Conservation (phyloP, 2,113 vertebrate genomes). For the Merops nubicus region DNA sequence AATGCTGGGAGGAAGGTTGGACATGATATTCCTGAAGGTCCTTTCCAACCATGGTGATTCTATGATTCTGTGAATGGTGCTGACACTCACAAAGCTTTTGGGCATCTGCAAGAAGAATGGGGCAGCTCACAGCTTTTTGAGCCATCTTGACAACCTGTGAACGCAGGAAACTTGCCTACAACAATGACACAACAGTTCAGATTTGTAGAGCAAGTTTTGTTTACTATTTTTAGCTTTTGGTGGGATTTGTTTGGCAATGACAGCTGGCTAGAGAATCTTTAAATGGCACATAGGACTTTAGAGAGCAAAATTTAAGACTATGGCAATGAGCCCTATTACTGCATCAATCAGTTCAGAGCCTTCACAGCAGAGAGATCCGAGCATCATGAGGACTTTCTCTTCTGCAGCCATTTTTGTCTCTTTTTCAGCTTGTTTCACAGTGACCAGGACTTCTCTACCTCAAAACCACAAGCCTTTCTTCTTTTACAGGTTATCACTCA, state of each 20-base stretch:
- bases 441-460: neutral
- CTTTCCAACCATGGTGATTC: too few species aligned
- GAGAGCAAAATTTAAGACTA: neutral
- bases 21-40: too few species aligned
- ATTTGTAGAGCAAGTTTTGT: neutral
- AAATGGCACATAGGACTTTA: neutral
- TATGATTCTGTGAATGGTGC: too few species aligned
- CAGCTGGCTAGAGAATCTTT: neutral
- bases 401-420: neutral
- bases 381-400: neutral
- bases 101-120: neutral
- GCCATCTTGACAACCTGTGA: neutral
- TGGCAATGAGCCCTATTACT: neutral
- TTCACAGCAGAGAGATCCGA: neutral
- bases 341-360: neutral
- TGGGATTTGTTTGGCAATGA: neutral
- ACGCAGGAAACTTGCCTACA: neutral
- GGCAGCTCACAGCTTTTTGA: neutral
- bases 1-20: too few species aligned
- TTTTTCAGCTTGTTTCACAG: neutral
- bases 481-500: neutral
- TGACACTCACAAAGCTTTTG: neutral
- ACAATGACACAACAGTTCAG: neutral
- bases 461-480: neutral
- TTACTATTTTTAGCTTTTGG: neutral